Percentiles rank a stretch among this genome's conserved stretches.
Conservation (phyloP, 2,888 invertebrate species). For the Galerucella nymphaeae region DNA sequence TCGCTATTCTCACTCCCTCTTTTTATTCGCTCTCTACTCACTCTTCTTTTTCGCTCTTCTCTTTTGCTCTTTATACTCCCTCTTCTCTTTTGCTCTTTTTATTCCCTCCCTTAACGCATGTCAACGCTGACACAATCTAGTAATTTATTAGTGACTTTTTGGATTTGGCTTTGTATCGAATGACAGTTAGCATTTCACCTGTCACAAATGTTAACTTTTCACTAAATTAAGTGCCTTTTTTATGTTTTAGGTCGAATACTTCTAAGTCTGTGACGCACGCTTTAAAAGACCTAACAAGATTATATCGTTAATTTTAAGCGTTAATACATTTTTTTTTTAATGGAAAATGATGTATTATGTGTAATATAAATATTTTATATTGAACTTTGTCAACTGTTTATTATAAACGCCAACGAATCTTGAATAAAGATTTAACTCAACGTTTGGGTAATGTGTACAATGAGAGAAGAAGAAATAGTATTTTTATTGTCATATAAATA, state of each 20-base stretch:
- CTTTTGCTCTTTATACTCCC: too few species aligned
- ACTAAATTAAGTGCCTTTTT: constrained; percentile 28
- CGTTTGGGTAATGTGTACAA: background rate
- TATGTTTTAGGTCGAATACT: constrained; percentile 76
- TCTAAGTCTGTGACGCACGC: constrained; percentile 82
- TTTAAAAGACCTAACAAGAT: constrained; percentile 84
- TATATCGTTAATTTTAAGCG: constrained; percentile 78
- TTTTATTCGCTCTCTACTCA: too few species aligned
- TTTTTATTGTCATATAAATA: constrained; percentile 29
- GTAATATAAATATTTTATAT: constrained; percentile 43
- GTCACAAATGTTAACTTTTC: too few species aligned
- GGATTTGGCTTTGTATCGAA: too few species aligned
- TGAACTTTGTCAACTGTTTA: constrained; percentile 21
- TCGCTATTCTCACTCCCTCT: too few species aligned
- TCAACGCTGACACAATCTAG: too few species aligned
- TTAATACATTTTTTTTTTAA: constrained; percentile 14
- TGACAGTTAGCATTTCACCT: too few species aligned
- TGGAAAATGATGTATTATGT: constrained; percentile 25
- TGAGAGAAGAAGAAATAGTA: constrained; percentile 20
- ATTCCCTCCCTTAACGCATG: too few species aligned
- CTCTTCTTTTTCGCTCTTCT: too few species aligned
- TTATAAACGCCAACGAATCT: constrained; percentile 14
- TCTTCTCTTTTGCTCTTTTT: too few species aligned
- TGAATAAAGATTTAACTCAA: background rate
- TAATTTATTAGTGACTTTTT: too few species aligned